These are phyloP conservation scores for Neomonachus schauinslandi DNA, from an alignment of 2,113 vertebrate genomes.

Conservation along the genomic window DNA sequence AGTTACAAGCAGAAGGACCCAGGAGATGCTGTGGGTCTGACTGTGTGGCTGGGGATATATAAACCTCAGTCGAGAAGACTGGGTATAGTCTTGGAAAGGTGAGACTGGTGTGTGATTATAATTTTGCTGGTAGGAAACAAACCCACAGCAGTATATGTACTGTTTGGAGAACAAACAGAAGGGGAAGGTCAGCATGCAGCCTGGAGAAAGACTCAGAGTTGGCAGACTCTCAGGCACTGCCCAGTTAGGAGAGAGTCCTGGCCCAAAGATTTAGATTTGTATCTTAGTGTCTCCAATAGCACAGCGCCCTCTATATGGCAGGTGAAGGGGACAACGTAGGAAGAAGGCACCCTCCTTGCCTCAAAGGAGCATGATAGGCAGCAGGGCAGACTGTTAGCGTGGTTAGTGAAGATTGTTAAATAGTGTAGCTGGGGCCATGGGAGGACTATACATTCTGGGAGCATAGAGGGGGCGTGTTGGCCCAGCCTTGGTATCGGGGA, in stretches of 20 bases:
- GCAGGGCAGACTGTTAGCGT: background rate
- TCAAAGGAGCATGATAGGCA: rapidly evolving
- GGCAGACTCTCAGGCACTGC: background rate
- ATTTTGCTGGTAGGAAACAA: background rate
- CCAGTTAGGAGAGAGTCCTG: background rate
- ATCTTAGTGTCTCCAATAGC: background rate
- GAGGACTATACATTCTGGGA: background rate
- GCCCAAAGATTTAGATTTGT: background rate
- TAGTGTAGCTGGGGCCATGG: rapidly evolving
- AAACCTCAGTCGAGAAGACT: background rate
- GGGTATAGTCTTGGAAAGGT: background rate
- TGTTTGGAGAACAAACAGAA: background rate
- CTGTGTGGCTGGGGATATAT: background rate
- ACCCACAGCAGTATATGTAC: background rate
- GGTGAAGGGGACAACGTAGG: rapidly evolving
- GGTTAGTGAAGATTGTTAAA: background rate
- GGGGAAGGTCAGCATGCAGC: background rate
- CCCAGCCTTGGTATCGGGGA: background rate
- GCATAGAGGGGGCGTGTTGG: background rate
- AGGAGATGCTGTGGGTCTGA: background rate
- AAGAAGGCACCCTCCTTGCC: background rate
- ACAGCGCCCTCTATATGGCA: background rate
- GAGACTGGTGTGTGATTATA: background rate
- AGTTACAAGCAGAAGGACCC: background rate
- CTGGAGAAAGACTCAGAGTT: background rate